Base-by-base conservation (phyloP, 2,113 vertebrate species). In the Maccullochella peelii region DNA sequence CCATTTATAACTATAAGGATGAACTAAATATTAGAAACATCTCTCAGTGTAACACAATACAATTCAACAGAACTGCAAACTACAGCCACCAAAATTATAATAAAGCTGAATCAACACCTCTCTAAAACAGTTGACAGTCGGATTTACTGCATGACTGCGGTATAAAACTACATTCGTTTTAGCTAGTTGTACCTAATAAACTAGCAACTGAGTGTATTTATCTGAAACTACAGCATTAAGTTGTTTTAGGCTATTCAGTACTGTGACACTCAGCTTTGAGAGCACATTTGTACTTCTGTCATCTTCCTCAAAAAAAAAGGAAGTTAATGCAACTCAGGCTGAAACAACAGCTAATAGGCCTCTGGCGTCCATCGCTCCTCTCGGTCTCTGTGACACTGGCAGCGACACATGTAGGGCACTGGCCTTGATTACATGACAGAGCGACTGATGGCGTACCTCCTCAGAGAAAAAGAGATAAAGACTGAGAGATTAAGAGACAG, bases 351-450 rank as follows among this genome's bases (percentile, higher is more conserved):
- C 74, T 42, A 69, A 49, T 2, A 47, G 44, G 70, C 74, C 38
- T 42, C 50, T 47, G 49, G 38, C 57, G 61, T 30, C 27, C 67
- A 59, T 88, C 78, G 59, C 15, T 86, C 61, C 71, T 80, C 50
- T 59, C 67, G 42, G 58, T 81, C 36, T 70, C 33, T 1, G 52
- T 52, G 69, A 86, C 77, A 61, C 27, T 54, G 79, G 38, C 54
- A 80, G 49, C 0, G 5, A 88, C 72, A 85, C 65, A 78, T 86
- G 86, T 81, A 18, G 36, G 83, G 79, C 82, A 77, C 67, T 10
- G 52, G 50, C 83, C 80, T 81, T 2, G 3, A 82, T 82, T 55
- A 81, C 82, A 82, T 76, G 83, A 58, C 66, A 86, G 75, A 73
- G n/a, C 82, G 75, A 86, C 67, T 61, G 83, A 85, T 83, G 66